These are phyloP conservation scores for Eucidaris tribuloides DNA, from an alignment of 35 echinoderm and acorn worm genomes.

Conservation along the genomic window DNA sequence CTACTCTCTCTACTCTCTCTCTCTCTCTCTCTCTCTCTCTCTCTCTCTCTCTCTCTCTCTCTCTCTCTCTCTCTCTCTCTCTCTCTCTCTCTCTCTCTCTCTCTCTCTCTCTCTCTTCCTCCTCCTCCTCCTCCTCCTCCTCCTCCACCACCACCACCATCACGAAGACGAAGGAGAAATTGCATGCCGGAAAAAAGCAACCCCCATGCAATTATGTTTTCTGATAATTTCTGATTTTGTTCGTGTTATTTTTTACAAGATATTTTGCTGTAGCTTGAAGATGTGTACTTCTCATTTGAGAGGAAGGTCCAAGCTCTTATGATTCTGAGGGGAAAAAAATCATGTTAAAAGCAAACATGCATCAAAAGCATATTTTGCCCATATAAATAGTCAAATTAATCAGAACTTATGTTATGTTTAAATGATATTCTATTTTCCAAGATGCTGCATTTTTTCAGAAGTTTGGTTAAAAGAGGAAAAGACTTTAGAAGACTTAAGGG, in stretches of 20 bases:
- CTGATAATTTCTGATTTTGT: neutral
- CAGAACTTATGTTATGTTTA: no score
- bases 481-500: no score
- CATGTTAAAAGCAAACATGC: no score
- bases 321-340: no score
- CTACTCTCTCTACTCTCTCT: neutral
- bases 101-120: neutral
- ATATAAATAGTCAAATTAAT: no score
- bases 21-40: neutral
- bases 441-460: no score
- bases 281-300: neutral
- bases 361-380: no score
- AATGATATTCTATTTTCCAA: no score
- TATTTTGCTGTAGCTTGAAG: neutral
- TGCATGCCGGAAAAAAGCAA: neutral
- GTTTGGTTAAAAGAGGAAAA: no score
- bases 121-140: neutral
- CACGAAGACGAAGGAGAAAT: neutral
- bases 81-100: neutral
- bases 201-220: neutral
- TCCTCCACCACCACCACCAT: neutral
- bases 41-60: neutral
- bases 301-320: neutral
- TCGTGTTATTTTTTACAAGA: neutral
- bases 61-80: neutral